phyloP scores from a whole-genome alignment of 2,797 vertebrate genomes.

The Pangasius krempfi region DNA sequence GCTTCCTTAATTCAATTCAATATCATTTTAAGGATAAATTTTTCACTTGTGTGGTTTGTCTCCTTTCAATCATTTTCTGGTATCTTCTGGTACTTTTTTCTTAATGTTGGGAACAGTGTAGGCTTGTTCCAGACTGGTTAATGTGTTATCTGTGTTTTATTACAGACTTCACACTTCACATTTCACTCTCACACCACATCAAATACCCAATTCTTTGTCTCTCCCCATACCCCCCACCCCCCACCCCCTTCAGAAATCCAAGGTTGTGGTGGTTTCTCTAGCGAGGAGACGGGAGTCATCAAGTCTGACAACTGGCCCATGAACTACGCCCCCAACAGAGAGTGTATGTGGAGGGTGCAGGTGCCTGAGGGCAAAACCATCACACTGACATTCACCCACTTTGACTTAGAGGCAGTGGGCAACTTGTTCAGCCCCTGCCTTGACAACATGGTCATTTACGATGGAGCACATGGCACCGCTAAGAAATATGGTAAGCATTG shows the following conservation, averaged over 20 bases:
- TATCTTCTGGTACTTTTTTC: background rate
- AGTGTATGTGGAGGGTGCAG: constrained; percentile 77
- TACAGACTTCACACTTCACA: background rate
- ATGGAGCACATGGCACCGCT: constrained; percentile 57
- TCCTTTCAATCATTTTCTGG: background rate
- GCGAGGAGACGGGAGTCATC: constrained; percentile 71
- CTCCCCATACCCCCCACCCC: background rate
- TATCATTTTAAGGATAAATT: background rate
- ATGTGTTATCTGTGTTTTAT: constrained; percentile 17
- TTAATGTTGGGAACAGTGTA: background rate
- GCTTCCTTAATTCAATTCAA: background rate
- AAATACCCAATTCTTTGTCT: background rate
- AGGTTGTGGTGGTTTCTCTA: constrained; percentile 72
- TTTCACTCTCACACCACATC: background rate
- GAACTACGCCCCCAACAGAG: constrained; percentile 73
- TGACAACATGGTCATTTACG: constrained; percentile 72
- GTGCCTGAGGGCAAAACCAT: constrained; percentile 67
- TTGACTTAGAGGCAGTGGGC: constrained; percentile 72
- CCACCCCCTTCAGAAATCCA: constrained; percentile 70
- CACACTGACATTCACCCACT: constrained; percentile 75
- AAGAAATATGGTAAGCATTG: constrained; percentile 65
- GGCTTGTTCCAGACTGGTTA: background rate
- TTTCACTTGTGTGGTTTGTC: background rate
- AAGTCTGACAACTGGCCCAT: constrained; percentile 76
- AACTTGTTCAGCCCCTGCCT: constrained; percentile 64